phyloP scores from a whole-genome alignment of 2,888 invertebrate genomes.

The Apamea anceps region DNA sequence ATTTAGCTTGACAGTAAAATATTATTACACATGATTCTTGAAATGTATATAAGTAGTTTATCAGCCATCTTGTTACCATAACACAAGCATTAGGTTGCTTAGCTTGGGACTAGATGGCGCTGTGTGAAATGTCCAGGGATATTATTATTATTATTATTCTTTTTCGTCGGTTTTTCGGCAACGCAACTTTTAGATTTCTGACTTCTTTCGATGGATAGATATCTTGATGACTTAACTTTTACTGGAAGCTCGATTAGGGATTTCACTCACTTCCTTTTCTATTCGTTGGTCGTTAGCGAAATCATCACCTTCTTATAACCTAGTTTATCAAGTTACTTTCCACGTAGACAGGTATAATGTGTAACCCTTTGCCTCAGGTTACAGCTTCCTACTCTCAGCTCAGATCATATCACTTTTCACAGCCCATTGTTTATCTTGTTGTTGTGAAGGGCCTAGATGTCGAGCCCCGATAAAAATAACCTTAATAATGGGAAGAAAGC shows the following conservation, averaged over 20 bases:
- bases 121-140: too few species aligned
- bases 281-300: not conserved
- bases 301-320: not conserved
- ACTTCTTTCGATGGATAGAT: not conserved
- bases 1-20: not conserved
- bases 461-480: conserved; percentile 62
- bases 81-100: too few species aligned
- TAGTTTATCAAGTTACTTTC: conserved; percentile 10
- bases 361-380: conserved; percentile 11
- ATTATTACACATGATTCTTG: not conserved
- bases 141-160: too few species aligned
- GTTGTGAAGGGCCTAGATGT: conserved; percentile 66
- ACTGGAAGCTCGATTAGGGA: not conserved
- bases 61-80: too few species aligned
- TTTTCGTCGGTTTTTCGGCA: not conserved
- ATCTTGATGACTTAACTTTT: not conserved
- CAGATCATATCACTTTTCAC: conserved; percentile 62
- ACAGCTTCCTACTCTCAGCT: conserved; percentile 41
- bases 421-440: conserved; percentile 67
- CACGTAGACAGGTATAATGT: not conserved
- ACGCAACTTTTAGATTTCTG: not conserved
- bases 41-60: too few species aligned
- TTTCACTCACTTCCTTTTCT: not conserved
- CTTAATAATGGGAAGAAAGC: conserved; percentile 64
- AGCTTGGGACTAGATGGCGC: too few species aligned